Percentiles rank a stretch among this genome's conserved stretches.
Conservation (phyloP, 1,140 invertebrate genomes). For the Neuroterus valhalla region DNA sequence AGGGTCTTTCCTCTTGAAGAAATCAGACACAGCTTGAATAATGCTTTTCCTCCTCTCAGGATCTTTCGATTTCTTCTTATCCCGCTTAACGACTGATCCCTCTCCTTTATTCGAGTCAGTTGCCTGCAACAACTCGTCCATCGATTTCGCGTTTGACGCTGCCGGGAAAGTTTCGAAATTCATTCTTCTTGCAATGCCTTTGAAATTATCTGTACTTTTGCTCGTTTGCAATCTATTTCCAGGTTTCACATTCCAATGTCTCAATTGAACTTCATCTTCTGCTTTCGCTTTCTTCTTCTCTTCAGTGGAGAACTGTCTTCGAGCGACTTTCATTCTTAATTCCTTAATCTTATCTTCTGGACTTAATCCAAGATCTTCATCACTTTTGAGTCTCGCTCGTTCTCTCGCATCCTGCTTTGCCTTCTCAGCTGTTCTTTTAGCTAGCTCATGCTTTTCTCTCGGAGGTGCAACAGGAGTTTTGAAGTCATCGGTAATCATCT, state of each 20-base stretch:
- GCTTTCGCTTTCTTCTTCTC: conserved; percentile 56
- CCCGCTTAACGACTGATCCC: conserved; percentile 51
- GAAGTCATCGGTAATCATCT: conserved; percentile 49
- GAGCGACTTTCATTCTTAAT: conserved; percentile 73
- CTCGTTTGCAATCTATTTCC: conserved; percentile 65
- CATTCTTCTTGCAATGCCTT: conserved; percentile 58
- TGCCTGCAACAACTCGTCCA: conserved; percentile 64
- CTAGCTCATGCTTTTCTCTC: conserved; percentile 72
- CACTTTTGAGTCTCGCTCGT: conserved; percentile 81
- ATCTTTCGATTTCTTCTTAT: conserved; percentile 77
- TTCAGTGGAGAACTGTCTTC: conserved; percentile 66
- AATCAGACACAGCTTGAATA: conserved; percentile 88
- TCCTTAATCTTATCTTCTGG: conserved; percentile 81
- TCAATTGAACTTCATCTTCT: conserved; percentile 67
- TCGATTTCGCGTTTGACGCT: conserved; percentile 63
- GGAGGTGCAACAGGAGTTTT: conserved; percentile 74
- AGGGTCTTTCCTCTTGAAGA: conserved; percentile 81
- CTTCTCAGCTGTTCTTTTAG: conserved; percentile 76
- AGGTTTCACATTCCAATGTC: conserved; percentile 61
- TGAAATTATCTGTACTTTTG: conserved; percentile 72
- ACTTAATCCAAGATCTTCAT: conserved; percentile 83
- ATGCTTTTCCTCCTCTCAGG: conserved; percentile 86
- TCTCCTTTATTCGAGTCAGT: conserved; percentile 33
- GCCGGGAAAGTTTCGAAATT: conserved; percentile 53
- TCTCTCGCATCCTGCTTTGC: conserved; percentile 81